These are phyloP conservation scores for Zaprionus kolodkinae DNA, from an alignment of 1,140 invertebrate genomes.

Conservation along the genomic window DNA sequence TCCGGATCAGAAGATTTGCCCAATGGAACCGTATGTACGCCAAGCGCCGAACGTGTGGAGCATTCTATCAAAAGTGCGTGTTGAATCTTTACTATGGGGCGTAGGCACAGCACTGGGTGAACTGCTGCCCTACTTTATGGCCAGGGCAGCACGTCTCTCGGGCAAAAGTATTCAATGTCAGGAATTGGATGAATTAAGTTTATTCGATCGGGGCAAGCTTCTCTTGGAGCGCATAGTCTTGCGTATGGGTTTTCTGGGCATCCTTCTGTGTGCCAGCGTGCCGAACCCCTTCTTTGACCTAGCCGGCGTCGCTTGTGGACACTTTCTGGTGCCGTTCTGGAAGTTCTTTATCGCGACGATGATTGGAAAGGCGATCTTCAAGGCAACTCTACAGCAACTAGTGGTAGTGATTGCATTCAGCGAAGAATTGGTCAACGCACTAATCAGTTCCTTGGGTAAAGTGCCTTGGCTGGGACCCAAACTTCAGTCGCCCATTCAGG, in stretches of 20 bases:
- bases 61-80: constrained; percentile 96
- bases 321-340: constrained; percentile 99
- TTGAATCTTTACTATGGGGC: constrained; percentile 99
- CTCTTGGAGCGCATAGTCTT: constrained; percentile 96
- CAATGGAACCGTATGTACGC: constrained; percentile 86
- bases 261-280: constrained; percentile 98
- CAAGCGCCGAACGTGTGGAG: constrained; percentile 89
- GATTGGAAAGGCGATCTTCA: constrained; percentile 98
- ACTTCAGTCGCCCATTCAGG: constrained; percentile 93
- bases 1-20: constrained; percentile 93
- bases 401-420: constrained; percentile 99
- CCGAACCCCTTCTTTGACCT: constrained; percentile 99
- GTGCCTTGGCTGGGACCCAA: constrained; percentile 92
- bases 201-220: constrained; percentile 89
- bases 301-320: constrained; percentile 99
- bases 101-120: constrained; percentile 98
- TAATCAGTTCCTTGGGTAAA: constrained; percentile 88
- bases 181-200: constrained; percentile 87
- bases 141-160: constrained; percentile 93
- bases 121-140: constrained; percentile 98
- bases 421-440: constrained; percentile 92
- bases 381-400: constrained; percentile 99
- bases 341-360: constrained; percentile 99
- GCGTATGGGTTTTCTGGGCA: constrained; percentile 97
- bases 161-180: constrained; percentile 88